Evolutionary conservation across 2,888 invertebrate genomes (phyloP).

Genomic region (Megaustenia siamemsis): DNA sequence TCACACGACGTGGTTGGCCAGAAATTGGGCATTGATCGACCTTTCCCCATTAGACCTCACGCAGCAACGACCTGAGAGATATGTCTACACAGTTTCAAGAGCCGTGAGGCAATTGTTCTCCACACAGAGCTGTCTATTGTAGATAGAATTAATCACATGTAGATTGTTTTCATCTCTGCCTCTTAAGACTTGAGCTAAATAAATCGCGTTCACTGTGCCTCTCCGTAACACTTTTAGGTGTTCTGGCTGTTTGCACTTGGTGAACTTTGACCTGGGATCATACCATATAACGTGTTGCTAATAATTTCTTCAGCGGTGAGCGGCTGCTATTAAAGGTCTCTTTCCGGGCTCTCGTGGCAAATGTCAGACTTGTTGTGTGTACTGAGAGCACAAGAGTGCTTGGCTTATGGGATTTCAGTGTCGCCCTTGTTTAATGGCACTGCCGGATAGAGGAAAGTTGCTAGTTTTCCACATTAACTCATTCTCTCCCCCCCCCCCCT

Average conservation of each 20-base stretch:
- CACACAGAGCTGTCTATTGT: neutral
- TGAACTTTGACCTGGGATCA: too few species aligned
- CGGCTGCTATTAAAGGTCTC: neutral
- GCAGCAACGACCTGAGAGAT: neutral
- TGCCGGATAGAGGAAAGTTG: neutral
- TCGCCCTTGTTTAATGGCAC: neutral
- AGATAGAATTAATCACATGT: too few species aligned
- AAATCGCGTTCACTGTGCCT: too few species aligned
- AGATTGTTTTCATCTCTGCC: too few species aligned
- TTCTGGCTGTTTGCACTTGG: too few species aligned
- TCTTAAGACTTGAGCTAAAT: too few species aligned
- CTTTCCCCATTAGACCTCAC: neutral
- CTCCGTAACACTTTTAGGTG: too few species aligned
- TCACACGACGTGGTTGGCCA: neutral
- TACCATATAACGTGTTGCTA: too few species aligned
- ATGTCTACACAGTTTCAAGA: neutral
- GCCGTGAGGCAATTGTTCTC: neutral
- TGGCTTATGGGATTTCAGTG: neutral
- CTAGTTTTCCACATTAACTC: neutral
- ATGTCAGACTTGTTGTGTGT: constrained; percentile 1
- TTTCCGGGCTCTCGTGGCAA: neutral
- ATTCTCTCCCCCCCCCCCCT: too few species aligned
- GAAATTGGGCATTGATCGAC: neutral
- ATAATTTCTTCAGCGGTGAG: too few species aligned
- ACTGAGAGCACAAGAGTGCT: neutral